phyloP scores from a whole-genome alignment of 53 echinoderm and acorn worm species.

The Zoroaster sp. region DNA sequence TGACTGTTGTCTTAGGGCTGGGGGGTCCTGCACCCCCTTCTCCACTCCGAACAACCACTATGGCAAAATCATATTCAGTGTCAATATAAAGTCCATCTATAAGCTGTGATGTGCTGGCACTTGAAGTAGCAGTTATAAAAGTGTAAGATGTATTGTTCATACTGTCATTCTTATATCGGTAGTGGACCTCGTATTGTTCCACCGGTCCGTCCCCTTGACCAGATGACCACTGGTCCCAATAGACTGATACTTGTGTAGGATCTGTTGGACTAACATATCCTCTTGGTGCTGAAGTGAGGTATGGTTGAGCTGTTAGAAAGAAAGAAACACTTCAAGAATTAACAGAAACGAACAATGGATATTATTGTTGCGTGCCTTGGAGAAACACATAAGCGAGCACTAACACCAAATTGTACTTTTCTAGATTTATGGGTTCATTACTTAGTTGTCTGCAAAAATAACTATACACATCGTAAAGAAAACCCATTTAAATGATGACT shows the following conservation, averaged over 20 bases:
- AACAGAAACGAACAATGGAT: background rate
- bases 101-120: background rate
- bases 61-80: slow-evolving; percentile 61
- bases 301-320: slow-evolving; percentile 15
- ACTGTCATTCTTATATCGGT: background rate
- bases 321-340: no score
- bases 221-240: slow-evolving; percentile 18
- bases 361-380: background rate
- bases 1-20: slow-evolving; percentile 1
- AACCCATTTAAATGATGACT: background rate
- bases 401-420: no score
- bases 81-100: slow-evolving; percentile 1
- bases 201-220: slow-evolving; percentile 38
- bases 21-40: slow-evolving; percentile 39
- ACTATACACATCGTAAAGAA: background rate
- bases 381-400: background rate
- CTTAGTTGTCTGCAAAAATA: background rate
- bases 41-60: slow-evolving; percentile 41
- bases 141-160: background rate
- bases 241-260: slow-evolving; percentile 1
- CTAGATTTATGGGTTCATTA: no score
- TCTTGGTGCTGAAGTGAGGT: background rate
- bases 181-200: slow-evolving; percentile 17
- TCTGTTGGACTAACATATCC: background rate
- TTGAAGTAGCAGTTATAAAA: background rate